Conservation (phyloP, 2,113 vertebrate genomes). For the Salvelinus fontinalis region DNA sequence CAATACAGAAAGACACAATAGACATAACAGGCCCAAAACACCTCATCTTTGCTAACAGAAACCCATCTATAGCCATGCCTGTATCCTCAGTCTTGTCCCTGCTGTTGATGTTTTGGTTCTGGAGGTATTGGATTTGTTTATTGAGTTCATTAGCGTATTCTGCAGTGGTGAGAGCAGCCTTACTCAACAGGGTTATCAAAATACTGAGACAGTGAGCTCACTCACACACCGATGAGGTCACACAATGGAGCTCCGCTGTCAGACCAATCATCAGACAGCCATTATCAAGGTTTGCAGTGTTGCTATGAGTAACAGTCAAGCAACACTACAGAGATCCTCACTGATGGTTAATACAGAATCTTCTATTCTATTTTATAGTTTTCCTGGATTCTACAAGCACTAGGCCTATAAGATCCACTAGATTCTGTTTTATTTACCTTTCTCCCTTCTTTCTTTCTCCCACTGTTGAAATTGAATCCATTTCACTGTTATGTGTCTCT, state of each 20-base stretch:
- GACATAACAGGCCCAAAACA: no score
- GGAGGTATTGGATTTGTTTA: constrained; percentile 2
- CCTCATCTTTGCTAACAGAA: no score
- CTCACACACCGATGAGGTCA: constrained; percentile 66
- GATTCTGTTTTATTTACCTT: neutral
- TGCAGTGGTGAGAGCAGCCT: constrained; percentile 31
- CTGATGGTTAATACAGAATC: constrained; percentile 48
- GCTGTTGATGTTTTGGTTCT: no score
- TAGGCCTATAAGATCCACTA: neutral
- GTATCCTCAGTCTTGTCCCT: no score
- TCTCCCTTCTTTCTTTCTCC: neutral
- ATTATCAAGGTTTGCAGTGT: constrained; percentile 70
- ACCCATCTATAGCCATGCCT: no score
- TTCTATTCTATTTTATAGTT: constrained; percentile 18
- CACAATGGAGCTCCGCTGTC: constrained; percentile 60
- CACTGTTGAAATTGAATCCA: neutral
- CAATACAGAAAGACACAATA: no score
- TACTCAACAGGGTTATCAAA: constrained; percentile 56
- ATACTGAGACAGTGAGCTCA: constrained; percentile 71
- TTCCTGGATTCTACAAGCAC: neutral
- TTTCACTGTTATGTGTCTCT: no score
- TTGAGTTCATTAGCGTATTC: constrained; percentile 42
- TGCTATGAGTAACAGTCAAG: constrained; percentile 73
- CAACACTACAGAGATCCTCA: constrained; percentile 47
- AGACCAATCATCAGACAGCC: constrained; percentile 69